Evolutionary conservation across 2,113 vertebrate species (phyloP), one percentile per base, ranked within the genome.

Genomic region (Pseudolaguvia tuberculata): DNA sequence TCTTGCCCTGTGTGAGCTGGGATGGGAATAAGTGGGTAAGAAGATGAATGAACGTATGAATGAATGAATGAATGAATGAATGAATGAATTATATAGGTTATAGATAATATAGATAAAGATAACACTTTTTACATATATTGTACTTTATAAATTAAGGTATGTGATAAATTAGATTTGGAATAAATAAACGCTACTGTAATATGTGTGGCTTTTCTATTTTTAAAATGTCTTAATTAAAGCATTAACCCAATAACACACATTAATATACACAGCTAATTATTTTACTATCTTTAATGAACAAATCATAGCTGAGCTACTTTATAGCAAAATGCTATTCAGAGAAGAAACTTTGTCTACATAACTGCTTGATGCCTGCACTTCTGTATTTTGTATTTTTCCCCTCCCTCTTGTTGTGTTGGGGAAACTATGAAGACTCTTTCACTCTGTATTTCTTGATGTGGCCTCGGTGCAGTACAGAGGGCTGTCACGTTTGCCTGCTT

Each of bases 401-500:
- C 70, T 73, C 17, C 68, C 67, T 77, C 52, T 14, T 57, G 70
- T 47, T 57, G 73, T 71, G 58, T 53, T 48, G 15, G 55, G 21
- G 72, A 47, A 61, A 35, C 75, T 76, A 57, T 39, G 53, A 20
- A 57, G 73, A 53, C 55, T 50, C 56, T 56, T 35, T 50, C 10
- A 56, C 70, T 70, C n/a, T 1, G 5, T 77, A n/a, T 77, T 72
- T 82, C 39, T 76, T 27, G 63, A 65, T 42, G 53, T 67, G 50
- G 50, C 51, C 78, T 77, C 77, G 45, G 75, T 81, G 77, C 69
- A 83, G 65, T 72, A 76, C 59, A 25, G 52, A 81, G 67, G 76
- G 81, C 83, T 88, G 87, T 87, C 88, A 88, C 87, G 86, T 88
- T 77, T 66, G 69, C 42, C 39, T 58, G 70, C 66, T 79, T 53